phyloP scores from a whole-genome alignment of 2,113 vertebrate species.

The Gymnogyps californianus region DNA sequence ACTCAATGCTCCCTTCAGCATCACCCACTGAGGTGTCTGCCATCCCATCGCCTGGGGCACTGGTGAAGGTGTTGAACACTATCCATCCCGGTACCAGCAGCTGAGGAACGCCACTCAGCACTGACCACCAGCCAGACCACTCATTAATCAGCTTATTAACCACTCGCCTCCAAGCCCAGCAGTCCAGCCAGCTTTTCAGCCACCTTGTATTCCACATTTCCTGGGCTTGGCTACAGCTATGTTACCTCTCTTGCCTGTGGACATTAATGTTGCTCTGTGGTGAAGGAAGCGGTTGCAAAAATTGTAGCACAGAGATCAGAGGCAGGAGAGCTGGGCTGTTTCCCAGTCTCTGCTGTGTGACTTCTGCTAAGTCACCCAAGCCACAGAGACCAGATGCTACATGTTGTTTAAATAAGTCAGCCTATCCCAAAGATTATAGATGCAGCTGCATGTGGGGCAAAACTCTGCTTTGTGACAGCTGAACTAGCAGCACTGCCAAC shows the following conservation, averaged over 20 bases:
- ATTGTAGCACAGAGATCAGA: neutral
- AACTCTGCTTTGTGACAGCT: neutral
- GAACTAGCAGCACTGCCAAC: neutral
- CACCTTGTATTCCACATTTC: neutral
- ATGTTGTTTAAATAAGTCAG: neutral
- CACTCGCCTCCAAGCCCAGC: neutral
- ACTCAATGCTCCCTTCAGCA: neutral
- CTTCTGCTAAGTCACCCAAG: neutral
- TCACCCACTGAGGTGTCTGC: neutral
- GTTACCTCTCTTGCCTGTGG: neutral
- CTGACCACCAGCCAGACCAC: neutral
- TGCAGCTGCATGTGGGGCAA: neutral
- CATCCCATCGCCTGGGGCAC: neutral
- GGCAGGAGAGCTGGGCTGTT: neutral
- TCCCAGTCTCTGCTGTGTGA: conserved; percentile 30
- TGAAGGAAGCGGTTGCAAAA: neutral
- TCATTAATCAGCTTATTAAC: neutral
- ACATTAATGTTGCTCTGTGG: neutral
- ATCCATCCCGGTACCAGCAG: neutral
- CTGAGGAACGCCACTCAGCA: neutral
- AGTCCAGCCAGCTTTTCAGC: neutral
- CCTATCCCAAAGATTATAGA: neutral
- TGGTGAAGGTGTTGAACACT: neutral
- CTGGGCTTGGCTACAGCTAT: neutral
- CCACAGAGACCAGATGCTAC: conserved; percentile 13